These are phyloP conservation scores for Orthosia cruda DNA, from an alignment of 2,888 invertebrate species.

Conservation along the genomic window DNA sequence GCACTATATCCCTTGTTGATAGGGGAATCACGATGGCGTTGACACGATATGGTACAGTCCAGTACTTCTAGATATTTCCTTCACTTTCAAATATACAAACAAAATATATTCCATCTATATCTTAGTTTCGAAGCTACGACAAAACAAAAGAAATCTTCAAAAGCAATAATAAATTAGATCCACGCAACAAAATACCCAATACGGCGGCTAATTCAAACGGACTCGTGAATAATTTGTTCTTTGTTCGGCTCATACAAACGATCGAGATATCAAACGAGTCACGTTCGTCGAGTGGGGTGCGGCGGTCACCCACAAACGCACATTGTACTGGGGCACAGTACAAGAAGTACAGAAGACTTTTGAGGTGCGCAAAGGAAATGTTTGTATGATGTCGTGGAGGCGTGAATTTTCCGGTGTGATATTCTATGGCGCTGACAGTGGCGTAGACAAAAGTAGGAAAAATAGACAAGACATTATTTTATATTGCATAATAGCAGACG, in stretches of 20 bases:
- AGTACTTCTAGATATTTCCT: not conserved
- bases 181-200: no score
- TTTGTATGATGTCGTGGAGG: not conserved
- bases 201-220: slow-evolving; percentile 41
- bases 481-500: no score
- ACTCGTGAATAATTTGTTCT: slow-evolving; percentile 66
- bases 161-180: no score
- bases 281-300: slow-evolving; percentile 68
- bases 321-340: slow-evolving; percentile 36
- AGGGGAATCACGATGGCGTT: no score
- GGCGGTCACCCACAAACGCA: slow-evolving; percentile 64
- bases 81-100: not conserved
- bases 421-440: no score
- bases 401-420: not conserved
- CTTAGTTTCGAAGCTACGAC: not conserved
- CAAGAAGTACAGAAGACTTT: slow-evolving; percentile 41
- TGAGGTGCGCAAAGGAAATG: slow-evolving; percentile 3
- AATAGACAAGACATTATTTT: no score
- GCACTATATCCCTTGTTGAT: no score
- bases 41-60: no score
- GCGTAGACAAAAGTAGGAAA: no score
- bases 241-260: slow-evolving; percentile 59
- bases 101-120: not conserved
- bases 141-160: no score
- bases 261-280: slow-evolving; percentile 71